Evolutionary conservation across 2,797 vertebrate species (phyloP).

Genomic region (Podarcis lilfordi): DNA sequence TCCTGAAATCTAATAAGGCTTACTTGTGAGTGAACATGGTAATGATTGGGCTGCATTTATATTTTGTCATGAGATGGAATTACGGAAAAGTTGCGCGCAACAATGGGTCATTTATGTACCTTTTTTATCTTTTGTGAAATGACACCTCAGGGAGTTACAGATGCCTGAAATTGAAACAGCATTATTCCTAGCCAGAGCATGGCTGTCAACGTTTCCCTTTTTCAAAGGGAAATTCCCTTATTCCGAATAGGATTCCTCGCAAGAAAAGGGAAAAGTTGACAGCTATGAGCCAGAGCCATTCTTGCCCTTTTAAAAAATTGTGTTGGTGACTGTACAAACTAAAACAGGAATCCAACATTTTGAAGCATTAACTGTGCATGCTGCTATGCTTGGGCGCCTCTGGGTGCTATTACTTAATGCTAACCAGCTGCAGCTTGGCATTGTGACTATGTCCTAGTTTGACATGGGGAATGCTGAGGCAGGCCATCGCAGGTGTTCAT

Average conservation of each 20-base stretch:
- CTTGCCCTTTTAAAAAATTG: neutral
- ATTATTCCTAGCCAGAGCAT: neutral
- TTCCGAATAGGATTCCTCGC: too few relatives aligned
- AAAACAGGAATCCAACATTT: constrained; percentile 20
- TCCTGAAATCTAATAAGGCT: neutral
- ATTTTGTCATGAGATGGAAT: constrained; percentile 1
- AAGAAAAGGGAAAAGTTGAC: too few relatives aligned
- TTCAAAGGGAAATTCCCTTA: neutral
- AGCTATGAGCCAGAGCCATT: too few relatives aligned
- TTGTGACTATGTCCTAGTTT: neutral
- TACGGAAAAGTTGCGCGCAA: neutral
- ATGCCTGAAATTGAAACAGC: constrained; percentile 9
- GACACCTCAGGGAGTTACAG: constrained; percentile 33
- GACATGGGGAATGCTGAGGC: neutral
- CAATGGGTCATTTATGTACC: constrained; percentile 10
- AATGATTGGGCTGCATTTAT: neutral
- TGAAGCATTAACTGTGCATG: neutral
- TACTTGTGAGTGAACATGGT: neutral
- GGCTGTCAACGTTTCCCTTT: neutral
- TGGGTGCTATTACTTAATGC: neutral
- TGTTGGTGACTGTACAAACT: constrained; percentile 14
- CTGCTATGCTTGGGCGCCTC: neutral
- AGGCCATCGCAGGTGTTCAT: neutral
- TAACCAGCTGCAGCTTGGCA: neutral
- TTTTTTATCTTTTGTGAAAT: constrained; percentile 18